Evolutionary conservation across 2,888 invertebrate genomes (phyloP).

Genomic region (Stenodema calcarata): DNA sequence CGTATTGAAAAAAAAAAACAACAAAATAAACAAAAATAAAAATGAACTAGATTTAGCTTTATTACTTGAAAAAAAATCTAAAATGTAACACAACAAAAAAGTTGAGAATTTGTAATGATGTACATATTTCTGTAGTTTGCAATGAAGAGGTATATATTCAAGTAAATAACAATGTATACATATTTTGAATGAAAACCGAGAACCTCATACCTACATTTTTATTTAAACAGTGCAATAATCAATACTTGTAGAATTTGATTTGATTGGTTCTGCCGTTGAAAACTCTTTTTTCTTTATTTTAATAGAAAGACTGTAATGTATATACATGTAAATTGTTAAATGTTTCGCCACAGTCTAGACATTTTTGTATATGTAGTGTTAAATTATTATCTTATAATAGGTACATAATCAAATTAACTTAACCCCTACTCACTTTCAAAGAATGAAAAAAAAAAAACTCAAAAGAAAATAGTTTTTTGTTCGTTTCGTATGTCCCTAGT

Average conservation of each 20-base stretch:
- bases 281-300: background rate
- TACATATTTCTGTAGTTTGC: constrained; percentile 5
- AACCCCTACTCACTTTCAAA: background rate
- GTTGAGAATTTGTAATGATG: constrained; percentile 1
- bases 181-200: background rate
- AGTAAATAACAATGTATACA: background rate
- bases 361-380: constrained; percentile 15
- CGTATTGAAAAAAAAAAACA: background rate
- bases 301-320: constrained; percentile 31
- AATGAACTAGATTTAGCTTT: background rate
- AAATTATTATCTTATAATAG: background rate
- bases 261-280: background rate
- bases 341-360: constrained; percentile 13
- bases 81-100: background rate
- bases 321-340: constrained; percentile 17
- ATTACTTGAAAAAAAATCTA: background rate
- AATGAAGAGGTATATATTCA: background rate
- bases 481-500: background rate
- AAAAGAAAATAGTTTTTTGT: background rate
- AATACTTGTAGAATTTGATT: background rate
- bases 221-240: background rate
- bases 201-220: constrained; percentile 1
- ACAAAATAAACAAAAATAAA: background rate
- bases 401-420: background rate
- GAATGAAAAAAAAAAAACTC: no score